Base-by-base conservation (phyloP, 2,888 invertebrate genomes). In the Mythimna loreyi region DNA sequence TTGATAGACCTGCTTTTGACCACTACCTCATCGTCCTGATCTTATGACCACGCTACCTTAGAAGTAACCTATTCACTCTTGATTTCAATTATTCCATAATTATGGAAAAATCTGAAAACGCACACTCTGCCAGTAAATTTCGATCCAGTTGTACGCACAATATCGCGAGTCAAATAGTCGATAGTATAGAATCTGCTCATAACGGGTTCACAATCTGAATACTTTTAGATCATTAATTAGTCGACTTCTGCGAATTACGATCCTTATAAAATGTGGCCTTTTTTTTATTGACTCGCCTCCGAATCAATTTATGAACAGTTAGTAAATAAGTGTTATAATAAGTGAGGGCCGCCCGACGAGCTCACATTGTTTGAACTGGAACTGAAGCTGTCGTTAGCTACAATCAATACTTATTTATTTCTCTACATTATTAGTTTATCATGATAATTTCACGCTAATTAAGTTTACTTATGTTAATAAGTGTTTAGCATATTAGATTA, bases 401-500 rank as follows among this genome's bases (percentile, higher is more conserved):
- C 40, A 61, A 43, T 53, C 16, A 21, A 65, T 52, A n/a, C 33
- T 0, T 45, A 66, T 75, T 60, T 52, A 69, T 60, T 43, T 65
- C 59, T 52, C 65, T 45, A 75, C 49, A 59, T 53, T 77, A 21
- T 49, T 60, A 40, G 64, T 52, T 36, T 47, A 52, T n/a, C 50
- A 79, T 60, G 65, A 33, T 59, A 65, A 68, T 79, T 52, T 63
- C 45, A 61, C 47, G 56, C 59, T 69, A 63, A 68, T 79, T 64
- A 74, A 68, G 80, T 68, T 68, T 65, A 58, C 68, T 40, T 76
- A 50, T 57, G 63, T 64, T 30, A 75, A 78, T 64, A 5, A 30
- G 36, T 45, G 59, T 49, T 75, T 78, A 43, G 49, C 57, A 61
- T 72, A 60, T 43, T 60, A 47, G 28, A 58, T 78, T 66, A 50